phyloP scores from a whole-genome alignment of 2,797 vertebrate genomes.

The Urophycis tenuis region DNA sequence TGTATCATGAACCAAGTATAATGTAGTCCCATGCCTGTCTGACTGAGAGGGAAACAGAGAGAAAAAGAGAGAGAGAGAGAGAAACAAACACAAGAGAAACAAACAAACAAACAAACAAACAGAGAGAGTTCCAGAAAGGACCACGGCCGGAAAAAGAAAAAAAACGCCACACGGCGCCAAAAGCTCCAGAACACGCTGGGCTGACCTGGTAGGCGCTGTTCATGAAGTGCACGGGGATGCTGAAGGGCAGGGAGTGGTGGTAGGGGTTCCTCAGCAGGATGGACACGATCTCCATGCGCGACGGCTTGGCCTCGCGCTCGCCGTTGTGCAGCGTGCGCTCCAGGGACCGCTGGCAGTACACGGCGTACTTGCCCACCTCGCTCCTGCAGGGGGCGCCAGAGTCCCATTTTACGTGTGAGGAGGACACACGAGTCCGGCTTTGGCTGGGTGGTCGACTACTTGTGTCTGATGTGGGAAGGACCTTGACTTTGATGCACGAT shows the following conservation, averaged over 20 bases:
- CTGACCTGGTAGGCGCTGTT: conserved; percentile 93
- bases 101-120: background rate
- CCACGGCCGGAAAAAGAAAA: background rate
- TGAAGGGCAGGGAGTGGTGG: conserved; percentile 93
- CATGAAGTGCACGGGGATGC: conserved; percentile 94
- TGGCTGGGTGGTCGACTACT: background rate
- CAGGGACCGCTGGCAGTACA: conserved; percentile 90
- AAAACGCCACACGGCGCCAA: background rate
- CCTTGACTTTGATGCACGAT: background rate
- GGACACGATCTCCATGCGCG: conserved; percentile 92
- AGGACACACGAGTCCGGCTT: background rate
- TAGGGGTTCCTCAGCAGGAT: conserved; percentile 94
- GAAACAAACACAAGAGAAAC: background rate
- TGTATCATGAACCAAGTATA: background rate
- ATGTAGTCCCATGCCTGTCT: background rate
- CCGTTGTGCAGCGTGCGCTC: conserved; percentile 82
- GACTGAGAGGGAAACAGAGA: background rate
- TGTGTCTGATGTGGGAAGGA: background rate
- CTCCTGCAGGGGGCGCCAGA: conserved; percentile 61
- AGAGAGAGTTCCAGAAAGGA: background rate
- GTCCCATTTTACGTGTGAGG: background rate
- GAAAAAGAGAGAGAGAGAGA: background rate
- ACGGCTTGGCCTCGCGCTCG: conserved; percentile 88
- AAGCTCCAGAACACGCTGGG: no score
- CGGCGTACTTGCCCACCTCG: conserved; percentile 90